Evolutionary conservation across 2,888 invertebrate species (phyloP).

Genomic region (Seira sanloemensis): DNA sequence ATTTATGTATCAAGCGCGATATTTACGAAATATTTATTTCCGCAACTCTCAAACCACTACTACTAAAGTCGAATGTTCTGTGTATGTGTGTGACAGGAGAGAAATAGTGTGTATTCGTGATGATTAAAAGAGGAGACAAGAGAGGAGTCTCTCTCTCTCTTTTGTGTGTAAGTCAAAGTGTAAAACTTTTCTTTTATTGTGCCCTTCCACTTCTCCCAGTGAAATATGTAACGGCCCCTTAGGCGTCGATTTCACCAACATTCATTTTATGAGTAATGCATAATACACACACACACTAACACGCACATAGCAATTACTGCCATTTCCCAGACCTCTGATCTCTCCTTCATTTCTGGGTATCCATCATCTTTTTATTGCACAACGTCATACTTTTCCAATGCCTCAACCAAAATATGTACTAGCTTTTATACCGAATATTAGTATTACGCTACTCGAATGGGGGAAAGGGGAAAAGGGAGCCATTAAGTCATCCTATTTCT

Average conservation of each 20-base stretch:
- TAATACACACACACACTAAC: background rate
- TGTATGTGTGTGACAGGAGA: too few relatives aligned
- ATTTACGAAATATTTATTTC: background rate
- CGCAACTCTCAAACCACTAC: too few relatives aligned
- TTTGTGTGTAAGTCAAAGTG: too few relatives aligned
- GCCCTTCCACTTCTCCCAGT: too few relatives aligned
- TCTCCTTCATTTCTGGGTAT: conserved; percentile 48
- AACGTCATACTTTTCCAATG: conserved; percentile 30
- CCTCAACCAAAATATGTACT: too few relatives aligned
- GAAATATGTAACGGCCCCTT: background rate
- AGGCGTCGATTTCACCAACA: background rate
- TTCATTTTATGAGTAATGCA: background rate
- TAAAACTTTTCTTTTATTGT: too few relatives aligned
- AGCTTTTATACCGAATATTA: too few relatives aligned
- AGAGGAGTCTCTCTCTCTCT: too few relatives aligned
- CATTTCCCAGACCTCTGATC: conserved; percentile 62
- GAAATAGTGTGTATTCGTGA: too few relatives aligned
- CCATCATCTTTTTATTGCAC: conserved; percentile 56
- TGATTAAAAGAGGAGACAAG: too few relatives aligned
- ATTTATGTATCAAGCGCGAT: background rate
- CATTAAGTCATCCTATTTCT: background rate
- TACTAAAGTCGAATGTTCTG: too few relatives aligned
- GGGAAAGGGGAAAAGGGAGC: background rate
- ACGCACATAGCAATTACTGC: conserved; percentile 39
- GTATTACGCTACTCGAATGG: too few relatives aligned